Evolutionary conservation across 2,113 vertebrate species (phyloP).

Genomic region (Dolichallabes microphthalmus): DNA sequence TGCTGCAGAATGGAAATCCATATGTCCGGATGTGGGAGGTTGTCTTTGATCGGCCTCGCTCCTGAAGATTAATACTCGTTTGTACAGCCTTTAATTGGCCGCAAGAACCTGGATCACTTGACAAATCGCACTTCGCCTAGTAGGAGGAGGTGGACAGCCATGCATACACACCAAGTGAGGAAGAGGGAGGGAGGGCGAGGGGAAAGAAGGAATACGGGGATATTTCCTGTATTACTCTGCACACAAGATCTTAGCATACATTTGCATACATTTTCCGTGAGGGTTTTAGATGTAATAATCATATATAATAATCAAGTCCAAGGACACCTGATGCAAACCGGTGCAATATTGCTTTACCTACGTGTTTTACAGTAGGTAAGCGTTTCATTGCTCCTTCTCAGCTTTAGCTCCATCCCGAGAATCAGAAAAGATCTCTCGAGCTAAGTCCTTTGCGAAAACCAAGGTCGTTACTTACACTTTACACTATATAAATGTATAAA

Average conservation of each 20-base stretch:
- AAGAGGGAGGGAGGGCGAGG: background rate
- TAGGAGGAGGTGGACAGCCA: constrained; percentile 28
- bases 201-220: background rate
- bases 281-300: background rate
- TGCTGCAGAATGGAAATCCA: constrained; percentile 54
- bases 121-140: constrained; percentile 44
- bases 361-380: background rate
- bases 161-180: background rate
- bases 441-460: background rate
- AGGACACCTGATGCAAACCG: background rate
- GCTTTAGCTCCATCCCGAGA: background rate
- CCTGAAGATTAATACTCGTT: constrained; percentile 59
- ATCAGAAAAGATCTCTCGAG: too few relatives aligned
- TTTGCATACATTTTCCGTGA: constrained; percentile 17
- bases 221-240: background rate
- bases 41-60: constrained; percentile 40
- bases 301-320: background rate
- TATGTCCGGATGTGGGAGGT: constrained; percentile 51
- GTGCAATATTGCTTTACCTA: background rate
- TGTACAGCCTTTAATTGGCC: constrained; percentile 57
- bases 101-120: constrained; percentile 38
- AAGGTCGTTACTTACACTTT: background rate
- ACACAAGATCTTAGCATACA: background rate
- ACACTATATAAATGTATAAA: background rate
- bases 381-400: too few relatives aligned